A percentile compares a stretch with the other conserved stretches of the same genome.
Evolutionary conservation across 2,888 invertebrate genomes (phyloP).

Genomic region (Philonicus albiceps): DNA sequence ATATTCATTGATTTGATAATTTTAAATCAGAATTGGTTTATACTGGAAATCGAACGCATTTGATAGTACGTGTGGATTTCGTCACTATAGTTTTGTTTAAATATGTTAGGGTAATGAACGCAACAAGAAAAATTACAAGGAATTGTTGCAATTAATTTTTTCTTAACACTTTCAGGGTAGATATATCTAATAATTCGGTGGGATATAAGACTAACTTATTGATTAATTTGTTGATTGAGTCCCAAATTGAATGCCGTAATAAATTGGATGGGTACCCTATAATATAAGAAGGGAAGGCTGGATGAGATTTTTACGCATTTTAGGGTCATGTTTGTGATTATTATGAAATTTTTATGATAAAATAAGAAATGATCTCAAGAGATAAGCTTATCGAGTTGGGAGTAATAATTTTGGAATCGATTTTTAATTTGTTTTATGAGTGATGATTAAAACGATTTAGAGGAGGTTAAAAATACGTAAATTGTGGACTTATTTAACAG

Average conservation of each 20-base stretch:
- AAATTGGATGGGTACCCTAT: not conserved
- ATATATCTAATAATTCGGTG: not conserved
- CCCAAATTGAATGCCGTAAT: not conserved
- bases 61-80: not conserved
- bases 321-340: not conserved
- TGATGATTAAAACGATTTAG: not conserved
- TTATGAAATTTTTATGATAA: not conserved
- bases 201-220: not conserved
- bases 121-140: not conserved
- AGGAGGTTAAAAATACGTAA: not conserved
- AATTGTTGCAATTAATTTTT: not conserved
- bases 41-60: not conserved
- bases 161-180: not conserved
- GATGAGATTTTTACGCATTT: not conserved
- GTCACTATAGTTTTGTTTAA: not conserved
- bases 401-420: not conserved
- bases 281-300: not conserved
- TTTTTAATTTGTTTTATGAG: not conserved
- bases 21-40: too few species aligned
- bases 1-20: too few species aligned
- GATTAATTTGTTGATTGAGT: not conserved
- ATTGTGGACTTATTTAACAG: not conserved
- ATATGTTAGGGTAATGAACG: not conserved
- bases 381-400: not conserved
- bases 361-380: not conserved